Base-by-base conservation (phyloP, 2,888 invertebrate genomes). In the Flexamia atlantica region DNA sequence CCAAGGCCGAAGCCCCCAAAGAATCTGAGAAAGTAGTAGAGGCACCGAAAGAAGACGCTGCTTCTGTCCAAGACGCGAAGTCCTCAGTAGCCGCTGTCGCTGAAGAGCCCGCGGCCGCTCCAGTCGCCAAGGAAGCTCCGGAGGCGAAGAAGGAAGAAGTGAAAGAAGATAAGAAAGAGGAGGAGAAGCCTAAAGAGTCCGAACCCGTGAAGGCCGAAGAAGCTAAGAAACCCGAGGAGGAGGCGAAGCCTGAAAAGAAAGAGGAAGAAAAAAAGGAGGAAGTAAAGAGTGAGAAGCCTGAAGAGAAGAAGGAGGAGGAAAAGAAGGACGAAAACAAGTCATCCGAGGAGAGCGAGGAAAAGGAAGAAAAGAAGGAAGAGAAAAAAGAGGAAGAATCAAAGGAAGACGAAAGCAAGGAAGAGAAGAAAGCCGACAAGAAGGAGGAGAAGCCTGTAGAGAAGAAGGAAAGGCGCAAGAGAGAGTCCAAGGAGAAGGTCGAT, bases 111-210 rank as follows among this genome's bases (percentile, higher is more conserved):
- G 70, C 28, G n/a, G 50, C 70, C n/a, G 82, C 81, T 4, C 36
- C 36, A 5, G 70, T 53, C 4, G 42, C 82, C 10, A 72, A 25
- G 40, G 80, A 20, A 25, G 72, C 79, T 28, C 68, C 76, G 17
- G 53, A 76, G 14, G 74, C 23, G n/a, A 82, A 82, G 50, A 46
- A 53, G 1, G 82, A 70, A 32, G 68, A 70, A n/a, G 82, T 85
- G 42, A 57, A 76, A 17, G 87, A 87, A 36, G 86, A 87, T 76
- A 83, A 53, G 60, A 87, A 85, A 68, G 53, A 84, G n/a, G 85
- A 88, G 82, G 90, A 90, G 84, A 88, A 88, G 86, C 89, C 90
- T 53, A 89, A 90, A 85, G 90, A 90, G 84, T 86, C 87, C 9
- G 83, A 88, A n/a, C 88, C 88, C 74, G 87, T 88, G 86, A 88